Evolutionary conservation across 2,797 vertebrate genomes (phyloP).

Genomic region (Paratrypauchen microcephalus): DNA sequence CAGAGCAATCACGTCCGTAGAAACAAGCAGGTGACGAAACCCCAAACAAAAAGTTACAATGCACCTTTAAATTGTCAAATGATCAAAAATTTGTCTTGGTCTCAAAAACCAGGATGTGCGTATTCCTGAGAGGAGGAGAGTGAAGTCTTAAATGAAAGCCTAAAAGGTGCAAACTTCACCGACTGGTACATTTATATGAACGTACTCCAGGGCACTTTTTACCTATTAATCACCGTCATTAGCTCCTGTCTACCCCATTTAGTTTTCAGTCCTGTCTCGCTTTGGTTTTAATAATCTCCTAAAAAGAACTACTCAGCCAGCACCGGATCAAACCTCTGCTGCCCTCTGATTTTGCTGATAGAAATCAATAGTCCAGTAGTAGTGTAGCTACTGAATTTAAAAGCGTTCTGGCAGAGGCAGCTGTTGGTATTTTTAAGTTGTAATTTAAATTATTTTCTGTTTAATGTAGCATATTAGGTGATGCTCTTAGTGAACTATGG

Average conservation of each 20-base stretch:
- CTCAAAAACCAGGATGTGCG: conserved; percentile 24
- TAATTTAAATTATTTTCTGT: not conserved
- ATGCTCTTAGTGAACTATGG: not conserved
- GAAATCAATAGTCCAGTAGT: not conserved
- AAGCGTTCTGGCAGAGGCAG: not conserved
- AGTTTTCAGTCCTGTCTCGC: not conserved
- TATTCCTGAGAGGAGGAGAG: conserved; percentile 2
- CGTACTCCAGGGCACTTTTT: conserved; percentile 22
- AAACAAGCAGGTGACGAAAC: too few species aligned
- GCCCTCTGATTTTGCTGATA: not conserved
- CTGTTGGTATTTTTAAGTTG: not conserved
- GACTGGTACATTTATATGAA: conserved; percentile 14
- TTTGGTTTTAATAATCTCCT: not conserved
- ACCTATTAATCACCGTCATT: conserved; percentile 24
- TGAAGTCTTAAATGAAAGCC: conserved; percentile 18
- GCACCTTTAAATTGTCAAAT: conserved; percentile 43
- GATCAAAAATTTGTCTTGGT: conserved; percentile 34
- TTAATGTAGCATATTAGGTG: not conserved
- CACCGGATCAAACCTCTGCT: not conserved
- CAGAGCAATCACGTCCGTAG: too few species aligned
- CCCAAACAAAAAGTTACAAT: too few species aligned
- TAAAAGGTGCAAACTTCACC: conserved; percentile 13
- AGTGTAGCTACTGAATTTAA: not conserved
- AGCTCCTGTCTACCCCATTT: conserved; percentile 27
- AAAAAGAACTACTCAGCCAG: not conserved